Evolutionary conservation across 2,797 vertebrate genomes (phyloP).

Genomic region (Anabacerthia variegaticeps): DNA sequence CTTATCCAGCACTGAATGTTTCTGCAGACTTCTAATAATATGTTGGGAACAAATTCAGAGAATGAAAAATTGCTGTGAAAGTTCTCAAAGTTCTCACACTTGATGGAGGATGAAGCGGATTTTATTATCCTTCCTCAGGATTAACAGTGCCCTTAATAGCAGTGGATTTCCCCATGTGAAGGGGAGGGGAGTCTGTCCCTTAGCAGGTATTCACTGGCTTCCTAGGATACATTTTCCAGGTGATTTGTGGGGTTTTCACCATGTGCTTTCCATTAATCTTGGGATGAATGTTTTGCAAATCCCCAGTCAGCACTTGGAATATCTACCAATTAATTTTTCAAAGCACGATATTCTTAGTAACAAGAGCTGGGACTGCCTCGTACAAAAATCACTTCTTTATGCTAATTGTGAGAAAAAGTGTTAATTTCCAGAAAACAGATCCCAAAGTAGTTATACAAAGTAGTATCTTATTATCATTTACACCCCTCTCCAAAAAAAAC

Average conservation of each 20-base stretch:
- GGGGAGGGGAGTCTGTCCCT: neutral
- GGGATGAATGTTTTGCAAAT: neutral
- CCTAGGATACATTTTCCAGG: neutral
- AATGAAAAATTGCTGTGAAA: constrained; percentile 38
- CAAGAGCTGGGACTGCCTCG: neutral
- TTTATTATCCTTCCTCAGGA: neutral
- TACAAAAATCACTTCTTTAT: neutral
- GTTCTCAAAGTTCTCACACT: constrained; percentile 8
- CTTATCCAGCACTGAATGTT: neutral
- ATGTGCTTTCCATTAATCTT: constrained; percentile 18
- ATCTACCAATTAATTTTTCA: neutral
- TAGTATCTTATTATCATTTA: neutral
- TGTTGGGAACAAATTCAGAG: neutral
- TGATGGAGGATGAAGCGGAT: neutral
- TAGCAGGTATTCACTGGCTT: neutral
- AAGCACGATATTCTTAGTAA: neutral
- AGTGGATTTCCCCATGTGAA: neutral
- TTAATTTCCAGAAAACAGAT: neutral
- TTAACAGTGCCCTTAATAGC: neutral
- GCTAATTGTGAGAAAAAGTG: neutral
- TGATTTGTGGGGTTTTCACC: constrained; percentile 8
- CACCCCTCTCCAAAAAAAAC: accelerated
- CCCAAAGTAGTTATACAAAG: neutral
- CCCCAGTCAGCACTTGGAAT: neutral
- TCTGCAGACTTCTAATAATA: constrained; percentile 9